Evolutionary conservation across 1,140 invertebrate genomes (phyloP).

Genomic region (Aphaenogaster rudis): DNA sequence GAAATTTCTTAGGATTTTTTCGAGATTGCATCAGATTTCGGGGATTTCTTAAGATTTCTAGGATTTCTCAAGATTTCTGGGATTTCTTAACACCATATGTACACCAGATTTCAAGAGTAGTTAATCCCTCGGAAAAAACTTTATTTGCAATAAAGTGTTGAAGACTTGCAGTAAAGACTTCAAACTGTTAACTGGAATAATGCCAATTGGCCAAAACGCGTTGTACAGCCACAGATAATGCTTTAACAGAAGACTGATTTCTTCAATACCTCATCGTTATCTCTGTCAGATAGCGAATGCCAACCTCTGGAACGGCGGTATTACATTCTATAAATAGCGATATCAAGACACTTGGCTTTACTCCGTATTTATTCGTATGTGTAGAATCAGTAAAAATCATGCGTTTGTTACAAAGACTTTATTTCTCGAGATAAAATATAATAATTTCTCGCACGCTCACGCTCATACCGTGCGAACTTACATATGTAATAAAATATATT

Average conservation of each 20-base stretch:
- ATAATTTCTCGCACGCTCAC: conserved; percentile 15
- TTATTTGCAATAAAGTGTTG: too few species aligned
- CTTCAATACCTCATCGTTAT: not conserved
- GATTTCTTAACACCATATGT: too few species aligned
- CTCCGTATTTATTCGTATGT: not conserved
- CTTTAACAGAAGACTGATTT: conserved; percentile 9
- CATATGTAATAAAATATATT: conserved; percentile 52
- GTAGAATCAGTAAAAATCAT: not conserved
- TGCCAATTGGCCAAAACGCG: not conserved
- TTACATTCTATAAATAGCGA: conserved; percentile 23
- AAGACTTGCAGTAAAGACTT: not conserved
- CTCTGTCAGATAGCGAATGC: conserved; percentile 32
- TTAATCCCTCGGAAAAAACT: too few species aligned
- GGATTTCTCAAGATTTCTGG: too few species aligned
- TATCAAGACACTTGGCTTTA: not conserved
- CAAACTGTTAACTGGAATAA: not conserved
- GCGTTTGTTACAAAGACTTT: conserved; percentile 39
- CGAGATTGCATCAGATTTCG: too few species aligned
- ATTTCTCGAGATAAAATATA: conserved; percentile 10
- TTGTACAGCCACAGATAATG: not conserved
- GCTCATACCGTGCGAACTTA: not conserved
- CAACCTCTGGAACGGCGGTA: not conserved
- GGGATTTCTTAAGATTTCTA: too few species aligned
- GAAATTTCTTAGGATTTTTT: too few species aligned
- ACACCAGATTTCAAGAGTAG: too few species aligned